Base-by-base conservation (phyloP, 1,140 invertebrate genomes). In the Asobara japonica region DNA sequence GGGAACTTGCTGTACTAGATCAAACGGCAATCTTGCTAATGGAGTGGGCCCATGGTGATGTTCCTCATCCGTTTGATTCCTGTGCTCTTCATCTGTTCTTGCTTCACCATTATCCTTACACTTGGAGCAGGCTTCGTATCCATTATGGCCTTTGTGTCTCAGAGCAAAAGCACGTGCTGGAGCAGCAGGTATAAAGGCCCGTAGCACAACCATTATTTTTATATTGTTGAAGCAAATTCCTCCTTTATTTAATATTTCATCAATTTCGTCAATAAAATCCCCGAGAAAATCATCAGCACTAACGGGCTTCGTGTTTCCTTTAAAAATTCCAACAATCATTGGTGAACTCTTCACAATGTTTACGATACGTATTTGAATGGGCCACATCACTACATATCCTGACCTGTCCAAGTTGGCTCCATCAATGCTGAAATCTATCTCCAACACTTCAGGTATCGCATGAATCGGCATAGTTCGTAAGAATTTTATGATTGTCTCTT, bases 271-370 rank as follows among this genome's bases (percentile, higher is more conserved):
- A 0, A 69, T 27, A 36, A 70, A 74, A 27, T 56, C 30, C 8
- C n/a, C 8, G 11, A 74, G 48, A 67, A 74, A 74, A 16, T 62
- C 45, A 18, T 45, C 48, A 10, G 51, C 51, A 64, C 38, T 65
- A 1, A 30, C 3, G 3, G 75, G 75, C 68, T 78, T 76, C 0
- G 4, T n/a, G 20, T 71, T 5, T 38, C 77, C 77, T 60, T 65
- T 6, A 38, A 71, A 78, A 7, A 78, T 73, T 56, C 74, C 77
- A 16, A 78, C 68, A 65, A 75, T 69, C 41, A 74, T 72, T 8
- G 75, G 74, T 11, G 69, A 67, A 30, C 33, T 69, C 1, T 65
- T 16, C 25, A n/a, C 8, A 13, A 77, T 65, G 67, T 78, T 78
- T 2, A 36, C 29, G 29, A 77, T 65, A 11, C 74, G 64, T 51